phyloP scores from a whole-genome alignment of 2,113 vertebrate genomes.

The Bagarius yarrelli region DNA sequence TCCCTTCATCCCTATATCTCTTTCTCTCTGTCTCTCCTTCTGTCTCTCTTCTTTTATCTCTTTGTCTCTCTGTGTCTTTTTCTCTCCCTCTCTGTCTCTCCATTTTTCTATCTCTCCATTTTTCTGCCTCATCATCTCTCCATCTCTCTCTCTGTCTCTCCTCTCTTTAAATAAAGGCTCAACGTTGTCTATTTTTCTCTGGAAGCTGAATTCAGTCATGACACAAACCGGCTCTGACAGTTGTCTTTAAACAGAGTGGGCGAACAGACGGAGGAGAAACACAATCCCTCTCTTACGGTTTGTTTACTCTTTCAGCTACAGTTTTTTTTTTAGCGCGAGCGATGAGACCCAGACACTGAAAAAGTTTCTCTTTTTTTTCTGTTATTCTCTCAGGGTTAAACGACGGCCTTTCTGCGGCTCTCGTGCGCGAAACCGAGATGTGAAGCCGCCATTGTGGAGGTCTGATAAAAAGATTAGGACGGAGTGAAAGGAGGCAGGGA shows the following conservation, averaged over 20 bases:
- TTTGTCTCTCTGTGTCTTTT: too few relatives aligned
- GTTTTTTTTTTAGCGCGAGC: not conserved
- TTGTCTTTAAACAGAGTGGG: conserved; percentile 31
- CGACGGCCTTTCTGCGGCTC: conserved; percentile 60
- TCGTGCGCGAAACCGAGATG: conserved; percentile 2
- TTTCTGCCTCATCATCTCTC: too few relatives aligned
- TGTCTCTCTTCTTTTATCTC: too few relatives aligned
- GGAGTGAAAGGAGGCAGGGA: conserved; percentile 81
- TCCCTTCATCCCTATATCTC: too few relatives aligned
- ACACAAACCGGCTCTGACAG: conserved; percentile 52
- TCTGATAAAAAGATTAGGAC: conserved; percentile 86
- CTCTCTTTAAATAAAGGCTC: not conserved
- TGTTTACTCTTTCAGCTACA: conserved; percentile 16
- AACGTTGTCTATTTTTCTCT: not conserved
- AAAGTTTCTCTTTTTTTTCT: conserved; percentile 46
- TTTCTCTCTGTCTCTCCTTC: too few relatives aligned
- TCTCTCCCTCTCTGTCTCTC: too few relatives aligned
- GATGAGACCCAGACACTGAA: conserved; percentile 22
- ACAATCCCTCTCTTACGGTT: conserved; percentile 10
- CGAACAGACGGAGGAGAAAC: conserved; percentile 28
- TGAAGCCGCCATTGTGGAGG: conserved; percentile 86
- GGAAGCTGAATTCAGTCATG: conserved; percentile 49
- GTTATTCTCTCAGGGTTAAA: conserved; percentile 46
- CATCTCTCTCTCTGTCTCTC: conserved; percentile 53
- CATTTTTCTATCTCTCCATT: too few relatives aligned